Percentiles rank a stretch among this genome's conserved stretches.
phyloP scores from a whole-genome alignment of 1,140 invertebrate genomes.

The Microplitis demolitor region DNA sequence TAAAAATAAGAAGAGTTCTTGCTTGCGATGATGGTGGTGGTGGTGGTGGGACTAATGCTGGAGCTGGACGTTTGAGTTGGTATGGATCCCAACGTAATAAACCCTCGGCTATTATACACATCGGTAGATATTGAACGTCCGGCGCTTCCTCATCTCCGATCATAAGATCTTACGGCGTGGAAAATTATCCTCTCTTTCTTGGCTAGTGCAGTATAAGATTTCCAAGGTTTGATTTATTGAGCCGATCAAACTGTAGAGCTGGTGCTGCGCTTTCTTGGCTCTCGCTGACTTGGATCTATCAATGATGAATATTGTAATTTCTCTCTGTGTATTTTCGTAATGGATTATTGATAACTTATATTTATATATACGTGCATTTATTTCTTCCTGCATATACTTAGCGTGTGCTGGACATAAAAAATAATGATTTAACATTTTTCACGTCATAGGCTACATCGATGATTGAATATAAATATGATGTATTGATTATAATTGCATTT shows the following conservation, averaged over 20 bases:
- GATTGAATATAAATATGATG: conserved; percentile 11
- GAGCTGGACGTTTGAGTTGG: too few relatives aligned
- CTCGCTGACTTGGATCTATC: conserved; percentile 12
- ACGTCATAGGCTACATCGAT: neutral
- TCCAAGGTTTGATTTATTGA: conserved; percentile 42
- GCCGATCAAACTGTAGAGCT: conserved; percentile 16
- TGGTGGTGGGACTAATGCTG: too few relatives aligned
- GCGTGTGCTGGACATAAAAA: neutral
- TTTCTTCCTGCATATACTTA: neutral
- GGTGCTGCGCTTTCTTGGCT: neutral
- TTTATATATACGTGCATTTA: neutral
- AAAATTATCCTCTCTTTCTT: conserved; percentile 27
- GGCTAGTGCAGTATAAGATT: conserved; percentile 9
- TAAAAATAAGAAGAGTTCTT: too few relatives aligned
- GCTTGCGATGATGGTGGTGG: too few relatives aligned
- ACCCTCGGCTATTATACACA: conserved; percentile 12
- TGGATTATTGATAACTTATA: conserved; percentile 13
- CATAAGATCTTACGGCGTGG: neutral
- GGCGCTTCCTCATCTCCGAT: conserved; percentile 13
- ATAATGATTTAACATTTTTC: neutral
- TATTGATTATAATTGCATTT: conserved; percentile 9
- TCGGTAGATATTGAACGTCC: conserved; percentile 6
- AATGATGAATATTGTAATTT: conserved; percentile 36
- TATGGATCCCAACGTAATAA: conserved; percentile 9
- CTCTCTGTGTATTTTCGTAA: conserved; percentile 22